These are phyloP conservation scores for Crepidodera aurea DNA, from an alignment of 2,888 invertebrate species.

Conservation along the genomic window DNA sequence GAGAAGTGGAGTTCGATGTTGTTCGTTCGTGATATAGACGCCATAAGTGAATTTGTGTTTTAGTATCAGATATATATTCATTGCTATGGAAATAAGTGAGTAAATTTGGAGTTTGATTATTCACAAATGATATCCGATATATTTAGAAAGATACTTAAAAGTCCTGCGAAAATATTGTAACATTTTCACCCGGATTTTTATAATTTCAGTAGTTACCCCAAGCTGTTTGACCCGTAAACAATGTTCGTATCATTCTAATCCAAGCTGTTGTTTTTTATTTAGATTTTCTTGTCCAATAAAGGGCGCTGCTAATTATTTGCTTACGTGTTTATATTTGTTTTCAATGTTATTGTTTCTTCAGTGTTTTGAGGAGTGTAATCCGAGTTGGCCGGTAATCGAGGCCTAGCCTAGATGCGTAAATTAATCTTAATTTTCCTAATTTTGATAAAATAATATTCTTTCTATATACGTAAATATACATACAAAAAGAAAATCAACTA, in stretches of 20 bases:
- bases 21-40: constrained; percentile 45
- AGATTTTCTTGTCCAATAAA: constrained; percentile 5
- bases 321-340: constrained; percentile 20
- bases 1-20: constrained; percentile 17
- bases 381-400: constrained; percentile 10
- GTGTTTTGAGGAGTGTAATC: constrained; percentile 10
- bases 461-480: background rate
- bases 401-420: background rate
- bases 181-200: constrained; percentile 37
- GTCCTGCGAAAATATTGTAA: background rate
- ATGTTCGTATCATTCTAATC: constrained; percentile 29
- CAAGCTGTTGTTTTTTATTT: background rate
- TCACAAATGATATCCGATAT: constrained; percentile 3
- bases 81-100: constrained; percentile 52
- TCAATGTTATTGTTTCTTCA: constrained; percentile 10
- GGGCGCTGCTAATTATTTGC: background rate
- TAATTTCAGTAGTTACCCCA: constrained; percentile 45
- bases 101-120: constrained; percentile 27
- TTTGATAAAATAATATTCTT: background rate
- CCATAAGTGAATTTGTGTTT: constrained; percentile 54
- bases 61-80: constrained; percentile 43
- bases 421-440: background rate
- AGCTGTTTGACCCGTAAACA: constrained; percentile 51
- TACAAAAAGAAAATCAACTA: background rate
- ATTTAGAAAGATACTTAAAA: background rate